Evolutionary conservation across 2,113 vertebrate species (phyloP).

Genomic region (Dunckerocampus dactyliophorus): DNA sequence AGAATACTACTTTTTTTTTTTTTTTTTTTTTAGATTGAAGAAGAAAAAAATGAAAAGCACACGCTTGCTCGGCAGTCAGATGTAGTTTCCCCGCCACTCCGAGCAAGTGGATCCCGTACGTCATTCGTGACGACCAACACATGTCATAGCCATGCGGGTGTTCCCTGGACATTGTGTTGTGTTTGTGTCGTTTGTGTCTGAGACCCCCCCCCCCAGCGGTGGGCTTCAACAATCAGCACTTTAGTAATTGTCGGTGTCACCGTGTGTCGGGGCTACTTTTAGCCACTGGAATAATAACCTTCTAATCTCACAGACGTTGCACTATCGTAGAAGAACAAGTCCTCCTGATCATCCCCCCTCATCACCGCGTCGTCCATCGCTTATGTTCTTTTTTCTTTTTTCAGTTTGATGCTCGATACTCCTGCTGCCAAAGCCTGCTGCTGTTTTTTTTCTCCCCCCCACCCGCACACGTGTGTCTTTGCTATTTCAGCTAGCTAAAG

Average conservation of each 20-base stretch:
- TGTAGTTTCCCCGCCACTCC: slow-evolving; percentile 59
- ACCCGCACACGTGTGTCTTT: background rate
- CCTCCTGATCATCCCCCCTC: slow-evolving; percentile 37
- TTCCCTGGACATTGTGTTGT: slow-evolving; percentile 24
- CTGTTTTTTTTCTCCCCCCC: background rate
- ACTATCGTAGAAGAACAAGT: slow-evolving; percentile 41
- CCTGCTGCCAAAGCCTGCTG: background rate
- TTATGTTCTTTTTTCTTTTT: slow-evolving; percentile 32
- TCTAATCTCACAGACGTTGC: slow-evolving; percentile 50
- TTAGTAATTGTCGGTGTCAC: slow-evolving; percentile 56
- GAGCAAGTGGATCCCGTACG: slow-evolving; percentile 40
- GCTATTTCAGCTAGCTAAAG: background rate
- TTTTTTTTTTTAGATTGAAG: slow-evolving; percentile 6
- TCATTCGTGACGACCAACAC: slow-evolving; percentile 62
- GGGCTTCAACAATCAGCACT: slow-evolving; percentile 70
- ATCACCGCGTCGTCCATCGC: slow-evolving; percentile 5
- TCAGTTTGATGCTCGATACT: slow-evolving; percentile 12
- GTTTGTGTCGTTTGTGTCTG: slow-evolving; percentile 45
- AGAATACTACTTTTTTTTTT: background rate
- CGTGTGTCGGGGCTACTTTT: slow-evolving; percentile 19
- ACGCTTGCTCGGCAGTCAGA: slow-evolving; percentile 75
- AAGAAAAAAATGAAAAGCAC: slow-evolving; percentile 63
- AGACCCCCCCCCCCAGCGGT: slow-evolving; percentile 18
- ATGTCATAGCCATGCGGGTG: slow-evolving; percentile 62
- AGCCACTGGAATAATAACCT: slow-evolving; percentile 13